Evolutionary conservation across 1,140 invertebrate species (phyloP).

Genomic region (Anoplophora glabripennis): DNA sequence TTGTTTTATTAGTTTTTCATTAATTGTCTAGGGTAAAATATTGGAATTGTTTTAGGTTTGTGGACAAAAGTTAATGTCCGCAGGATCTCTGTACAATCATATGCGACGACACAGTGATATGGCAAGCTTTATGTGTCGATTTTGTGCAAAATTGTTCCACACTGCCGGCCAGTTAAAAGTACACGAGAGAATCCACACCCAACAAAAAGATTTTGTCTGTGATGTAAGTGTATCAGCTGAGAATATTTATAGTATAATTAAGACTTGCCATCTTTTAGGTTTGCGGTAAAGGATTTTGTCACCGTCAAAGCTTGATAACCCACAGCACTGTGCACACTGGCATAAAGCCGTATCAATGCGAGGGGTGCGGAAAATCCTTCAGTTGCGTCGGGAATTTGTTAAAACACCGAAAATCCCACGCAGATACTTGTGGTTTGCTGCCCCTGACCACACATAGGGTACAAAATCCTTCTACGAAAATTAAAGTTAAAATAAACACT

Average conservation of each 20-base stretch:
- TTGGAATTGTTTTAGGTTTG: conserved; percentile 37
- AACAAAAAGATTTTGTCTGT: conserved; percentile 55
- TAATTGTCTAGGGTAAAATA: too few relatives aligned
- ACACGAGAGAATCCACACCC: conserved; percentile 51
- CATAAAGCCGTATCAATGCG: conserved; percentile 49
- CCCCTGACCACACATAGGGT: conserved; percentile 36
- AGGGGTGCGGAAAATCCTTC: conserved; percentile 47
- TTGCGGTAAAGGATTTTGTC: conserved; percentile 56
- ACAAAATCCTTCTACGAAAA: conserved; percentile 31
- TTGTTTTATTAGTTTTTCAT: too few relatives aligned
- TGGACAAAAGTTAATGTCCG: conserved; percentile 47
- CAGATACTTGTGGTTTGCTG: conserved; percentile 46
- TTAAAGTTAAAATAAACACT: conserved; percentile 39
- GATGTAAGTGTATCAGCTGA: conserved; percentile 34
- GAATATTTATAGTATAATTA: background rate
- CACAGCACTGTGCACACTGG: conserved; percentile 55
- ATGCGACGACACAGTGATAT: conserved; percentile 51
- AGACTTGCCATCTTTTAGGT: conserved; percentile 33
- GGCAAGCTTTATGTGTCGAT: conserved; percentile 50
- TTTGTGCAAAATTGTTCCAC: conserved; percentile 49
- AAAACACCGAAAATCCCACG: conserved; percentile 49
- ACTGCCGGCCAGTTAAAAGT: conserved; percentile 41
- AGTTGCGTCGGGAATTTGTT: conserved; percentile 50
- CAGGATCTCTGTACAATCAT: conserved; percentile 45
- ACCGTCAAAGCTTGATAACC: conserved; percentile 52